Evolutionary conservation across 1,140 invertebrate genomes (phyloP).

Genomic region (Drosophila watanabei): DNA sequence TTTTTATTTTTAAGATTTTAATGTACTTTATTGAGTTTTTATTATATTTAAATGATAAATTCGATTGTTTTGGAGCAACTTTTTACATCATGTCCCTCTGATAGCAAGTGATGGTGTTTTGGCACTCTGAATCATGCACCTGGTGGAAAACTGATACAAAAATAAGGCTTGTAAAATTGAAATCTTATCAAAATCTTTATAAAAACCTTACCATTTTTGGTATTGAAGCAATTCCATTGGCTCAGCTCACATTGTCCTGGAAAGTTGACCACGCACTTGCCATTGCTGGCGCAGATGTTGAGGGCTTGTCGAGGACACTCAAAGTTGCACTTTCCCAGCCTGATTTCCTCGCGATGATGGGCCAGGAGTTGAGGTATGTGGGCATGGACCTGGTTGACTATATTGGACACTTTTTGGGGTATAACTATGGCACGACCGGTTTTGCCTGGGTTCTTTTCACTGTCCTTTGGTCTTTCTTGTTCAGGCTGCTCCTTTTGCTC

Average conservation of each 20-base stretch:
- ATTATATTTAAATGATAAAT: constrained; percentile 11
- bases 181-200: too few species aligned
- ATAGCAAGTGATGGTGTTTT: constrained; percentile 63
- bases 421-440: constrained; percentile 38
- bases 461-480: not conserved
- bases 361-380: constrained; percentile 58
- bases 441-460: not conserved
- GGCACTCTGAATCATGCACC: constrained; percentile 69
- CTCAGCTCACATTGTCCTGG: constrained; percentile 73
- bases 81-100: constrained; percentile 59
- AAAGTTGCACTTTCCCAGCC: constrained; percentile 69
- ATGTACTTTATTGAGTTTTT: not conserved
- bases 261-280: constrained; percentile 72
- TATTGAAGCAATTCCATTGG: constrained; percentile 77
- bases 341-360: constrained; percentile 47
- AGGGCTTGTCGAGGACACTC: constrained; percentile 55
- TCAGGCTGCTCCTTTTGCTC: constrained; percentile 20
- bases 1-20: too few species aligned
- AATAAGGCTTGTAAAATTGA: not conserved
- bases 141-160: constrained; percentile 56
- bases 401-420: constrained; percentile 17
- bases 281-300: constrained; percentile 71
- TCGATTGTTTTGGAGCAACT: not conserved
- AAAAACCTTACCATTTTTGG: constrained; percentile 62
- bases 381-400: constrained; percentile 38